Base-by-base conservation (phyloP, 2,888 invertebrate species). In the Lacanobia oleracea region DNA sequence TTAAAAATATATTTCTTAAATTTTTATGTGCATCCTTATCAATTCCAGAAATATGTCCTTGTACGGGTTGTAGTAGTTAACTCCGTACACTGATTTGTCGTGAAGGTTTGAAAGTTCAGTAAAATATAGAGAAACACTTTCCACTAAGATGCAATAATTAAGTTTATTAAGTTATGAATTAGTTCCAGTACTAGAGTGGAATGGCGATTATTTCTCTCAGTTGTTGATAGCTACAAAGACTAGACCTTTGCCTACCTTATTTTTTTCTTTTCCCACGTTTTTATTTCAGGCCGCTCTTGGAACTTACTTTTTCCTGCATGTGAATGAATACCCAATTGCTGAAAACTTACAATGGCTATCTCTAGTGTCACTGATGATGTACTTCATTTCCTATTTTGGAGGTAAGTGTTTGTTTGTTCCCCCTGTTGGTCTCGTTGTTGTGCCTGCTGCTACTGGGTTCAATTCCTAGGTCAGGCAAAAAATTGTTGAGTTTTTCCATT, bases 331-430 rank as follows among this genome's bases (percentile, higher is more conserved):
- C 37, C 33, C 82, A 2, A 63, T 82, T 8, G 84, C 86, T 0
- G 77, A 77, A 0, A 76, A 56, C 5, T 65, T 91, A 12, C 80
- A 85, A 67, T 92, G 92, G 92, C 68, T 93, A 6, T 91, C 93
- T 1, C 79, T 93, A 0, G 79, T 84, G 0, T 74, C 87, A 1
- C 73, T 93, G 2, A 84, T 91, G 0, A 4, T 87, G 5, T 92
- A 87, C 79, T 91, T 90, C 73, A 62, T 91, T 9, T 86, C 87
- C 16, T 92, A 89, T 67, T 88, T 89, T 60, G 61, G 87, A 50
- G 92, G 92, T 92, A 80, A 87, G 90, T 79, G 16, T 48, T 48
- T 23, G 8, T 53, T 18, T 16, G 51, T 21, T 14, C 0, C 14
- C 3, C 3, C 2, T 2, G n/a, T 37, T 57, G 37, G 6, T 23